Conservation (phyloP, 2,797 vertebrate genomes). For the Tinamus major region DNA sequence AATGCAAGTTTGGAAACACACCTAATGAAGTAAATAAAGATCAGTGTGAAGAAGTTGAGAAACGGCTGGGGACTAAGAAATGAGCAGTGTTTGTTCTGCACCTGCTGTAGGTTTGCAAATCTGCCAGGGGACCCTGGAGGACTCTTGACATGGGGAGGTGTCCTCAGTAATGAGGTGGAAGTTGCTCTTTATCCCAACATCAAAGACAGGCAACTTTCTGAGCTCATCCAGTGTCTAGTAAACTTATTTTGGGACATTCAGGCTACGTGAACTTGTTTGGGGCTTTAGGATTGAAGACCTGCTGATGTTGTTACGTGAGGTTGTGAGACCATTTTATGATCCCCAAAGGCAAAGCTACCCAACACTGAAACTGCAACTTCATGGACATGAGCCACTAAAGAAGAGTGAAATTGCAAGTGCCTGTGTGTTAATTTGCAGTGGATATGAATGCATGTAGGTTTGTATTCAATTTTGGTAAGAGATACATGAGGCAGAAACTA, state of each 20-base stretch:
- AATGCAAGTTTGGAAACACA: background rate
- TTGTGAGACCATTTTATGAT: background rate
- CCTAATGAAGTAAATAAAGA: conserved; percentile 46
- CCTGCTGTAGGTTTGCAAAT: conserved; percentile 28
- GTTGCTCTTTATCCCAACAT: background rate
- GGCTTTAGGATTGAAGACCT: background rate
- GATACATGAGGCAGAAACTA: background rate
- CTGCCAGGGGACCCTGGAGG: background rate
- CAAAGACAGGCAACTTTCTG: background rate
- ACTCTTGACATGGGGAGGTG: background rate
- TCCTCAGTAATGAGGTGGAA: background rate
- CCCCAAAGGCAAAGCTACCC: background rate
- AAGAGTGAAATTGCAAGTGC: background rate
- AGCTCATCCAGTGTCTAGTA: background rate
- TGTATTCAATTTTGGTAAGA: background rate
- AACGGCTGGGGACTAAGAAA: conserved; percentile 7
- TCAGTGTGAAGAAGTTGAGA: background rate
- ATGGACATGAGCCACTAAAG: background rate
- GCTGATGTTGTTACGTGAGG: background rate
- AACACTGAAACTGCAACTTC: background rate
- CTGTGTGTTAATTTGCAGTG: background rate
- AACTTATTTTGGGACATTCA: background rate
- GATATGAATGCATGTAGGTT: background rate
- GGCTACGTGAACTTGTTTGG: background rate
- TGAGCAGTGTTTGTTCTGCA: background rate